Evolutionary conservation across 1,140 invertebrate species (phyloP).

Genomic region (Pantala flavescens): DNA sequence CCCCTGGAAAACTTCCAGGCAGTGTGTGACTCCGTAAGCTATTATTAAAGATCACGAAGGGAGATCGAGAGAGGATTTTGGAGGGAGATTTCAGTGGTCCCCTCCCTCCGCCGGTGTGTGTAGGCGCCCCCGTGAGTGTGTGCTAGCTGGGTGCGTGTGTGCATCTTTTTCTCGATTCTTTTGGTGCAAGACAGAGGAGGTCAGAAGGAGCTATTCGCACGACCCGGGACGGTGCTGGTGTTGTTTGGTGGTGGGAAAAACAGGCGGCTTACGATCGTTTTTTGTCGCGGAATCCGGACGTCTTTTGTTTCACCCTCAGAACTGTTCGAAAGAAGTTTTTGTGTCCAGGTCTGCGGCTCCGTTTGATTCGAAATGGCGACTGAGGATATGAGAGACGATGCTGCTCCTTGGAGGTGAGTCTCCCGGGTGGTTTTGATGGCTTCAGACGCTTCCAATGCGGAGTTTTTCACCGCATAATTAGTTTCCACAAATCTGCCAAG

Average conservation of each 20-base stretch:
- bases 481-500: too few species aligned
- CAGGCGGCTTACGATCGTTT: too few species aligned
- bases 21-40: constrained; percentile 2
- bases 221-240: too few species aligned
- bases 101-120: not conserved
- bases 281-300: too few species aligned
- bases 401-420: not conserved
- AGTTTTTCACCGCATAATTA: too few species aligned
- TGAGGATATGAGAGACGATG: not conserved
- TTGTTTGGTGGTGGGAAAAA: too few species aligned
- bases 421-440: not conserved
- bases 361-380: not conserved
- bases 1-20: constrained; percentile 2
- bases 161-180: not conserved
- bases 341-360: too few species aligned
- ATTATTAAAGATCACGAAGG: not conserved
- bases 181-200: not conserved
- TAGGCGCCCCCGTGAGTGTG: not conserved
- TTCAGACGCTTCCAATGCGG: too few species aligned
- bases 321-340: too few species aligned
- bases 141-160: not conserved
- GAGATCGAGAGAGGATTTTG: not conserved
- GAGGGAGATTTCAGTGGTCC: not conserved
- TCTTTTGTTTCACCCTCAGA: too few species aligned
- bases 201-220: too few species aligned